Evolutionary conservation across 2,797 vertebrate genomes (phyloP).

Genomic region (Meda fulgida): DNA sequence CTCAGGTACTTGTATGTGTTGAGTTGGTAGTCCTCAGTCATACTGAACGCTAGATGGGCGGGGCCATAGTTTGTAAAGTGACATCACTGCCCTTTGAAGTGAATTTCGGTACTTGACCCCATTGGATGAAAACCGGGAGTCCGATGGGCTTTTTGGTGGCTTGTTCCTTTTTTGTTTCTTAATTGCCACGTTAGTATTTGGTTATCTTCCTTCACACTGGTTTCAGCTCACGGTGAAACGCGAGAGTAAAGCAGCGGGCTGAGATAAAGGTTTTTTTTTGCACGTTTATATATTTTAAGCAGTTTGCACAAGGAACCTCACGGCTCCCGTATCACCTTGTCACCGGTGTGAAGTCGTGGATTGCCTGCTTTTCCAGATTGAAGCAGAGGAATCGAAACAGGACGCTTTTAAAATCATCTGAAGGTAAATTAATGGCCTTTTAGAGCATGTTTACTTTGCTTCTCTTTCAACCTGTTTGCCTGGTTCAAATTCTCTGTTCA

Average conservation of each 20-base stretch:
- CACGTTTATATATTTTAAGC: neutral
- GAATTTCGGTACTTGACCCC: slow-evolving; percentile 59
- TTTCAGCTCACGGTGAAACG: neutral
- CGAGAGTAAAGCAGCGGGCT: neutral
- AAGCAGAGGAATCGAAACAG: neutral
- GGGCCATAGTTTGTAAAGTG: slow-evolving; percentile 60
- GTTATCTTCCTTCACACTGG: neutral
- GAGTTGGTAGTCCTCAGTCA: neutral
- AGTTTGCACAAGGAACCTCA: neutral
- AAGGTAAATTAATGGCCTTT: slow-evolving; percentile 30
- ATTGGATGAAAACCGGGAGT: slow-evolving; percentile 64
- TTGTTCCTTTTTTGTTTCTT: neutral
- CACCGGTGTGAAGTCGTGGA: slow-evolving; percentile 13
- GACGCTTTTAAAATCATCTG: neutral
- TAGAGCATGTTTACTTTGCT: neutral
- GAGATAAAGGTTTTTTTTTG: neutral
- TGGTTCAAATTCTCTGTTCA: neutral
- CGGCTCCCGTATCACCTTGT: slow-evolving; percentile 23
- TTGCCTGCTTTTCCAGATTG: neutral
- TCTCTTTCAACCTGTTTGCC: slow-evolving; percentile 7
- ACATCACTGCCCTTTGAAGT: slow-evolving; percentile 72
- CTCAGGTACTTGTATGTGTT: neutral
- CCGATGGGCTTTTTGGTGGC: slow-evolving; percentile 30
- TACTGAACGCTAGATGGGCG: slow-evolving; percentile 34
- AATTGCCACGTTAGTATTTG: neutral